Evolutionary conservation across 2,797 vertebrate genomes (phyloP).

Genomic region (Botia almorhae): DNA sequence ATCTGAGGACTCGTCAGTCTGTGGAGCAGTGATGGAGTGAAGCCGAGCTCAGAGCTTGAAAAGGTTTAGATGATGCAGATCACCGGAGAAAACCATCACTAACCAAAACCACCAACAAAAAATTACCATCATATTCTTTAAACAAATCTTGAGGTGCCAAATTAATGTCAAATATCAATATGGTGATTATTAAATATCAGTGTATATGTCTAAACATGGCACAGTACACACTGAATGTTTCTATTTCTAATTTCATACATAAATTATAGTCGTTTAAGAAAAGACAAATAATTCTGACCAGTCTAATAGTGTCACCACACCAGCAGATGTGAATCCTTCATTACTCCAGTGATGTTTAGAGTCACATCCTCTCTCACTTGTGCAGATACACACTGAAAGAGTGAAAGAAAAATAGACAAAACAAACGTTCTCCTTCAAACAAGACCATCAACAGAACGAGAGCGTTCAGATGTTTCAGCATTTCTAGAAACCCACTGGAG

Average conservation of each 20-base stretch:
- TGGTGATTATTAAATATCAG: no score
- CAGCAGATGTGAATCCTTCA: constrained; percentile 9
- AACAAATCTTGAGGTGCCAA: no score
- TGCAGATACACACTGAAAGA: neutral
- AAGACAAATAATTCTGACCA: neutral
- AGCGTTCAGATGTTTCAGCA: constrained; percentile 37
- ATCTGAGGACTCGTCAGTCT: constrained; percentile 98
- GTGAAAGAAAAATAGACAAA: constrained; percentile 2
- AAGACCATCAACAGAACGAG: constrained; percentile 41
- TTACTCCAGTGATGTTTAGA: neutral
- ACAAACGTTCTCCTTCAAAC: constrained; percentile 37
- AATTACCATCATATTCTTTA: no score
- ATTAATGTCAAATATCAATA: no score
- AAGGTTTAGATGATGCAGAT: no score
- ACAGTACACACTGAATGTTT: neutral
- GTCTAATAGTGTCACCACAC: neutral
- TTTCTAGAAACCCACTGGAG: constrained; percentile 44
- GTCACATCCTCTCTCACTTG: neutral
- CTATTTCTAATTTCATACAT: neutral
- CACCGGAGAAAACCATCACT: neutral
- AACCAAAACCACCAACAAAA: no score
- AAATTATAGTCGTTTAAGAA: neutral
- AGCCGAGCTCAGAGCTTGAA: constrained; percentile 1
- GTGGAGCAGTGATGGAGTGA: constrained; percentile 82
- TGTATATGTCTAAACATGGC: no score